These are phyloP conservation scores for Cyphomyrmex costatus DNA, from an alignment of 1,140 invertebrate genomes.

Conservation along the genomic window DNA sequence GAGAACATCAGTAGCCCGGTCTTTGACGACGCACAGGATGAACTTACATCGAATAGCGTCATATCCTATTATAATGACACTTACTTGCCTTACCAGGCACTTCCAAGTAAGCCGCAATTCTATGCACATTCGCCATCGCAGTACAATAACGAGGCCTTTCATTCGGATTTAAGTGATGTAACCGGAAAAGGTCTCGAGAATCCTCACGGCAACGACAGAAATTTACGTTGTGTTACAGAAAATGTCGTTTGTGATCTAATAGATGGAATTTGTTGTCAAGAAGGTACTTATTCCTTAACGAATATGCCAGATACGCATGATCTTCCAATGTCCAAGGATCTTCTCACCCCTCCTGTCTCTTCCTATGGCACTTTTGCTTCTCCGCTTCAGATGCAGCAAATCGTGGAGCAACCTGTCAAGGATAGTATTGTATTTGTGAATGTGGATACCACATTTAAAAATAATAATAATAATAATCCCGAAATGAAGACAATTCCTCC, in stretches of 20 bases:
- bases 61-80: neutral
- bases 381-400: conserved; percentile 9
- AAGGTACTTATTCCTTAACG: conserved; percentile 79
- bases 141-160: neutral
- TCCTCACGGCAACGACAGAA: neutral
- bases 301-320: conserved; percentile 13
- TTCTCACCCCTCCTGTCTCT: neutral
- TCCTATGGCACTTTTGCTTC: conserved; percentile 13
- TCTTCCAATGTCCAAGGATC: conserved; percentile 41
- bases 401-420: neutral
- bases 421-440: neutral
- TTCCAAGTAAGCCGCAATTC: neutral
- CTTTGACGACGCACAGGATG: conserved; percentile 47
- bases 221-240: no score
- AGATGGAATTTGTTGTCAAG: conserved; percentile 59
- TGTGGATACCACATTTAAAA: neutral
- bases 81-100: conserved; percentile 34
- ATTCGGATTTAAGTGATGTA: neutral
- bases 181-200: neutral
- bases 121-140: neutral
- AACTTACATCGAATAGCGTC: neutral
- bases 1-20: conserved; percentile 24
- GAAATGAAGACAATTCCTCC: neutral
- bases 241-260: conserved; percentile 19
- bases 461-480: conserved; percentile 13